Evolutionary conservation across 2,113 vertebrate genomes (phyloP).

Genomic region (Ailuropoda melanoleuca): DNA sequence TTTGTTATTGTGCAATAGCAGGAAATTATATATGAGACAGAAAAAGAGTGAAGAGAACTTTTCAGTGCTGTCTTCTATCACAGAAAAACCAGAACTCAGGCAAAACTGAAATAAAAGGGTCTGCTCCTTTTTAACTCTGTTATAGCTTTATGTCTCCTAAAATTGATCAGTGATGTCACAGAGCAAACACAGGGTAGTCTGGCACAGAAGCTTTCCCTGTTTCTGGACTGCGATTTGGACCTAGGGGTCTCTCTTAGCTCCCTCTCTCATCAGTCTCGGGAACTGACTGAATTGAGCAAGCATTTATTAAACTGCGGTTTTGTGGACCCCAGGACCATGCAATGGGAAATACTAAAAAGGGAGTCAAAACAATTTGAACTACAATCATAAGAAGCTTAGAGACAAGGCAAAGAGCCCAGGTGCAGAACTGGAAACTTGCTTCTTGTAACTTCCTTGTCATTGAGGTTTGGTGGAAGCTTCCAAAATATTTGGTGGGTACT

Average conservation of each 20-base stretch:
- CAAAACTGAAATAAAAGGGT: not conserved
- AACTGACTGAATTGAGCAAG: not conserved
- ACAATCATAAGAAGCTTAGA: not conserved
- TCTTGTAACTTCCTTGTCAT: not conserved
- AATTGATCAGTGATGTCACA: not conserved
- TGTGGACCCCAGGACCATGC: not conserved
- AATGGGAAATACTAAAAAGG: not conserved
- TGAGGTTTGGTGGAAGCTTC: not conserved
- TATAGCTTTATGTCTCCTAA: not conserved
- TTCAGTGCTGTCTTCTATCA: not conserved
- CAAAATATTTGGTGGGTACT: not conserved
- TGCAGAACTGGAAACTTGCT: not conserved
- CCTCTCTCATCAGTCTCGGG: not conserved
- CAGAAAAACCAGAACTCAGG: not conserved
- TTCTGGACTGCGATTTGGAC: not conserved
- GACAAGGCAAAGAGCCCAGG: not conserved
- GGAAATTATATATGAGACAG: not conserved
- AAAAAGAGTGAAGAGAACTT: not conserved
- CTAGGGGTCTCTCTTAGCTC: not conserved
- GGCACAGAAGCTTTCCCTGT: not conserved
- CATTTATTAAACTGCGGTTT: not conserved
- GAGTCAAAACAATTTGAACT: not conserved
- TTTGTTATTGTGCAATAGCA: not conserved
- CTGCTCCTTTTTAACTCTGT: not conserved
- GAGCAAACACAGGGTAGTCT: not conserved